Base-by-base conservation (phyloP, 2,797 vertebrate genomes). In the Acanthiza pusilla region DNA sequence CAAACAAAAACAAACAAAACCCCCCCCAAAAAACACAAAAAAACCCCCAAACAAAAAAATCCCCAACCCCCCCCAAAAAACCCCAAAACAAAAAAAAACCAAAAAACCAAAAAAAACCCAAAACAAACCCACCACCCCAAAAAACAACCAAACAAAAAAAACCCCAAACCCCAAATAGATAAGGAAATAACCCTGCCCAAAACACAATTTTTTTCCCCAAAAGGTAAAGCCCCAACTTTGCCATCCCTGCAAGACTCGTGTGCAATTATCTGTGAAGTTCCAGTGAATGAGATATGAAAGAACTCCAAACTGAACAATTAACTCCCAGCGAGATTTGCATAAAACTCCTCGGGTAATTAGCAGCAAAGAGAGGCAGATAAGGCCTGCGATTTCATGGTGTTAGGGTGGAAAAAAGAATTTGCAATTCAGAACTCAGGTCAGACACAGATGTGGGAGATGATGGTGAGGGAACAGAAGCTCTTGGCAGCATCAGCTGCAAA, bases 321-420 rank as follows among this genome's bases (percentile, higher is more conserved):
- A 92, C 84, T 81, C 81, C 45, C 75, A 80, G 93, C 6, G 34
- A 83, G 70, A 94, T 94, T 94, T 88, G 72, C 92, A 90, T 90
- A 84, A 75, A 84, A 77, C 70, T 91, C 74, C 88, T 58, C 25
- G 88, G 75, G 63, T 92, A 96, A 93, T 96, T 86, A 96, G 88
- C 83, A 75, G 92, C 88, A 88, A 75, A 85, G 13, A 75, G 88
- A 84, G 58, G 77, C 91, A 84, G 91, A 94, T 88, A 90, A 94
- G 88, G 92, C 47, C 63, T 18, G 38, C 74, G 54, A 78, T 95
- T 90, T 84, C 68, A 22, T 70, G 93, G 66, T 93, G 73, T 84
- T 68, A 90, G 72, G 13, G 62, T 71, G 76, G 66, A 91, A 89
- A 96, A 82, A 89, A 50, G 21, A 7, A 96, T 92, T 93, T 93